Conservation (phyloP, 1,140 invertebrate species). For the Drosophila repletoides region DNA sequence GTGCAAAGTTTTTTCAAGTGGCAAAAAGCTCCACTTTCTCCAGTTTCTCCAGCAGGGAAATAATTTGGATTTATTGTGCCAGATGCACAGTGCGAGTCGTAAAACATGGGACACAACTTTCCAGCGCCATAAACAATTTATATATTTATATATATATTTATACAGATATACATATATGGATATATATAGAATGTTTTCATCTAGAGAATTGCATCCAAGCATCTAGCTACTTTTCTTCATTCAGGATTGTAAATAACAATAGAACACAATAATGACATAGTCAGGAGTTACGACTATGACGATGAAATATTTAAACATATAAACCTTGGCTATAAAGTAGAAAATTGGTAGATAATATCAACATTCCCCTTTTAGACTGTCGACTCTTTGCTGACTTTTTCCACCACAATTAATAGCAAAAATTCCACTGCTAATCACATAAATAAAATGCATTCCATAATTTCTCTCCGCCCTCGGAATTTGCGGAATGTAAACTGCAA, state of each 20-base stretch:
- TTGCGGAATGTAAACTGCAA: not conserved
- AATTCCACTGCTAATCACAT: not conserved
- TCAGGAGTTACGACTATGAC: too few species aligned
- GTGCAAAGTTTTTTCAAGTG: slow-evolving; percentile 43
- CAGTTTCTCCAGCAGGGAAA: slow-evolving; percentile 11
- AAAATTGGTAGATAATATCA: not conserved
- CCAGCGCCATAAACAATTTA: slow-evolving; percentile 25
- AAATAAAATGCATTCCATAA: not conserved
- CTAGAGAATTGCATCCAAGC: not conserved
- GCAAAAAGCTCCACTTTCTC: too few species aligned
- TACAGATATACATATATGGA: not conserved
- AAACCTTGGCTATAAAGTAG: not conserved
- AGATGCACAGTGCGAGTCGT: slow-evolving; percentile 21
- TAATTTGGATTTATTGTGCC: slow-evolving; percentile 45
- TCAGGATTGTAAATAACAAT: not conserved
- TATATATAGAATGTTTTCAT: slow-evolving; percentile 17
- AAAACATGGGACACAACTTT: slow-evolving; percentile 40
- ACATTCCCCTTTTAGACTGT: too few species aligned
- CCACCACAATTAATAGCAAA: too few species aligned
- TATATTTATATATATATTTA: too few species aligned
- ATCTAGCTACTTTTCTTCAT: not conserved
- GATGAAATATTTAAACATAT: not conserved
- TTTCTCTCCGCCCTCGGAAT: not conserved
- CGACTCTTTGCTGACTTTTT: too few species aligned
- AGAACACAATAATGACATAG: not conserved